Percentiles rank a stretch among this genome's conserved stretches.
Conservation (phyloP, 92 coral and sea anemone species). For the Hydrozoanthus gracilis region DNA sequence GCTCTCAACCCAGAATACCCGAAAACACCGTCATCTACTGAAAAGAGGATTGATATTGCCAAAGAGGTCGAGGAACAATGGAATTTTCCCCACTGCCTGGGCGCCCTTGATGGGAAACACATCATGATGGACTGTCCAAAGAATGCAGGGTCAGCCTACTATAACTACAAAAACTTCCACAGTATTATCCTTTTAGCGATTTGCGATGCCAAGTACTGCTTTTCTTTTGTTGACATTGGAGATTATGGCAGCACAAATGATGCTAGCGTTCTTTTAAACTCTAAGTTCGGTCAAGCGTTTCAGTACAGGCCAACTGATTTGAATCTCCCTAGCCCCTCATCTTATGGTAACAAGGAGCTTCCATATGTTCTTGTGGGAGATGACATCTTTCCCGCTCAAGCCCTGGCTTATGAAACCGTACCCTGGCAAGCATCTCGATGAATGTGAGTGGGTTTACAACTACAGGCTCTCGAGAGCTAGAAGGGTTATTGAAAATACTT, state of each 20-base stretch:
- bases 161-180: constrained; percentile 61
- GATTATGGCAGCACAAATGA: constrained; percentile 61
- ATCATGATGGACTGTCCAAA: constrained; percentile 65
- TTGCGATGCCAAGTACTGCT: constrained; percentile 70
- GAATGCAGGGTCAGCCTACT: constrained; percentile 61
- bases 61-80: constrained; percentile 54
- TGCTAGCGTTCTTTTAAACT: constrained; percentile 49
- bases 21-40: constrained; percentile 37
- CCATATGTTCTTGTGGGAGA: constrained; percentile 64
- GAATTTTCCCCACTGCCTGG: constrained; percentile 65
- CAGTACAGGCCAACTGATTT: constrained; percentile 45
- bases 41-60: constrained; percentile 50
- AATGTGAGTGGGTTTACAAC: constrained; percentile 42
- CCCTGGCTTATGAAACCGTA: constrained; percentile 66
- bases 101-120: constrained; percentile 64
- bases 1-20: constrained; percentile 50
- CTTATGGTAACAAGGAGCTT: constrained; percentile 30
- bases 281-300: constrained; percentile 53
- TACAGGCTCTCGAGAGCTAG: constrained; percentile 56
- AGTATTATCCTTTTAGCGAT: constrained; percentile 65
- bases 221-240: constrained; percentile 64
- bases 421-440: constrained; percentile 43
- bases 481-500: constrained; percentile 55
- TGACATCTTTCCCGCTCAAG: constrained; percentile 55
- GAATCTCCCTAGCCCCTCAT: constrained; percentile 39